Evolutionary conservation across 1,140 invertebrate species (phyloP).

Genomic region (Drosophila tsacasi): DNA sequence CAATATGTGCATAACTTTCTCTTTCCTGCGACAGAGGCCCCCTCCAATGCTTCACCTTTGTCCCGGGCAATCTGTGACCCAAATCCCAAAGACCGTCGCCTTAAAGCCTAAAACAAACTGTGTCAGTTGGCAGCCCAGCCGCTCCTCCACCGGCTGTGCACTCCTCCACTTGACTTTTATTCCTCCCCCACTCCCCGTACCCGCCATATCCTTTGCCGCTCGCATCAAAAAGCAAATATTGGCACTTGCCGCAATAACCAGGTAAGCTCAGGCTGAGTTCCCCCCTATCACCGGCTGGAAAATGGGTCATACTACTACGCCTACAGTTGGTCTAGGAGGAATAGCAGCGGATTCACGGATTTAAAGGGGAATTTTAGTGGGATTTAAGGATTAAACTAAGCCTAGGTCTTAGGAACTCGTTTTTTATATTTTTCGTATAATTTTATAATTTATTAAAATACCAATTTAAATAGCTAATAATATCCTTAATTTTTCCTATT

Average conservation of each 20-base stretch:
- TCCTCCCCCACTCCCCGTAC: background rate
- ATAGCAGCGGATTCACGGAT: background rate
- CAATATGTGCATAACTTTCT: slow-evolving; percentile 76
- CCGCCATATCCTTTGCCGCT: slow-evolving; percentile 34
- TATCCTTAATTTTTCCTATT: background rate
- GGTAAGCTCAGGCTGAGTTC: slow-evolving; percentile 59
- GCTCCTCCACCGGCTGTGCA: background rate
- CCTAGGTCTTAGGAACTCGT: background rate
- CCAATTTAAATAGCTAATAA: background rate
- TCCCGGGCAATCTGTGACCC: slow-evolving; percentile 74
- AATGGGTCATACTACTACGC: slow-evolving; percentile 64
- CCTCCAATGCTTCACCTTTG: slow-evolving; percentile 34
- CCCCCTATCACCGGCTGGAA: slow-evolving; percentile 40
- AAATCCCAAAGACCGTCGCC: slow-evolving; percentile 68
- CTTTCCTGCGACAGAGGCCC: slow-evolving; percentile 53
- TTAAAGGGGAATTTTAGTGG: background rate
- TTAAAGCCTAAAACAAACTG: slow-evolving; percentile 80
- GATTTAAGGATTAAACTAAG: background rate
- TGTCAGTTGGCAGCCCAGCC: slow-evolving; percentile 57
- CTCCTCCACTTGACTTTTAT: slow-evolving; percentile 27
- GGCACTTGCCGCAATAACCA: slow-evolving; percentile 81
- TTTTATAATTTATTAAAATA: background rate
- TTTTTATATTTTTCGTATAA: too few species aligned
- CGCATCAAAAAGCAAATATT: slow-evolving; percentile 73
- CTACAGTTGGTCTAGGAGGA: background rate